Evolutionary conservation across 2,797 vertebrate genomes (phyloP).

Genomic region (Aeoliscus strigatus): DNA sequence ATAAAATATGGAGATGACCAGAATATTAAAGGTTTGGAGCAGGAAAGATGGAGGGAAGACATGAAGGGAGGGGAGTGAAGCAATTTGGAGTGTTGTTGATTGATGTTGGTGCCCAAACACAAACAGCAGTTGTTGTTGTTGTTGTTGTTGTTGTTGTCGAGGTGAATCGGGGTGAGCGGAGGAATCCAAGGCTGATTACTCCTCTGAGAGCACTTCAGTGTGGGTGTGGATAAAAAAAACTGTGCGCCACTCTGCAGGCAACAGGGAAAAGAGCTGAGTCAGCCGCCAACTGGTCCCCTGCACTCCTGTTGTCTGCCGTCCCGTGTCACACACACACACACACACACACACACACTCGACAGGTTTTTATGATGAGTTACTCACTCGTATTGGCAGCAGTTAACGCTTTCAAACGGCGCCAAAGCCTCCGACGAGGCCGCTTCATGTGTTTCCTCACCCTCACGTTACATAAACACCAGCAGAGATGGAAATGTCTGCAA

Average conservation of each 20-base stretch:
- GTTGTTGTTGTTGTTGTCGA: constrained; percentile 65
- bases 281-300: constrained; percentile 56
- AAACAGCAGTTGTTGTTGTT: constrained; percentile 59
- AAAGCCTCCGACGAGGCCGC: constrained; percentile 30
- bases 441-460: constrained; percentile 18
- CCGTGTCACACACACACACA: constrained; percentile 20
- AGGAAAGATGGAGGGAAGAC: not conserved
- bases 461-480: constrained; percentile 33
- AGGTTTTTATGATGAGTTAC: constrained; percentile 44
- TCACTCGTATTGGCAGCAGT: constrained; percentile 37
- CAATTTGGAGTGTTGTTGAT: constrained; percentile 42
- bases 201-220: constrained; percentile 36
- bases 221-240: too few relatives aligned
- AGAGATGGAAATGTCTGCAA: constrained; percentile 12
- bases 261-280: constrained; percentile 60
- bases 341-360: constrained; percentile 13
- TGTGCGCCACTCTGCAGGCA: constrained; percentile 50
- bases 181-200: constrained; percentile 50
- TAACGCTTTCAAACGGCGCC: constrained; percentile 22
- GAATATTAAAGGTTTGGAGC: constrained; percentile 43
- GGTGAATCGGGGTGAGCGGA: constrained; percentile 32
- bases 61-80: constrained; percentile 17
- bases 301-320: constrained; percentile 28
- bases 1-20: too few relatives aligned
- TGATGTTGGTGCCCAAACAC: constrained; percentile 39